Conservation (phyloP, 2,113 vertebrate species). For the Carassius carassius region DNA sequence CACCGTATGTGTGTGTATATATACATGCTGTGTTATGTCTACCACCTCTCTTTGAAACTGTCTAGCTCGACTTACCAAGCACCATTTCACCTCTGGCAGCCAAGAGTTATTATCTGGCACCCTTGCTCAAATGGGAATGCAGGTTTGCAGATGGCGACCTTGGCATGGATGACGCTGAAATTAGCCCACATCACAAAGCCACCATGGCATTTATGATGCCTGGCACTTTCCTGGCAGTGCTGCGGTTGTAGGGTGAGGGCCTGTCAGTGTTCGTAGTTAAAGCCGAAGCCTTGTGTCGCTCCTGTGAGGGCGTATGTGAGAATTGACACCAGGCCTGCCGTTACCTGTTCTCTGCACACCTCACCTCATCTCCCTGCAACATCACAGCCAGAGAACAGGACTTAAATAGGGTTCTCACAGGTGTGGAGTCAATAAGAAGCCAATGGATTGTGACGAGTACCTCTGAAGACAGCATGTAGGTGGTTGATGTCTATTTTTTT, state of each 20-base stretch:
- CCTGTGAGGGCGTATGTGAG: slow-evolving; percentile 2
- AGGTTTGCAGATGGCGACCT: slow-evolving; percentile 58
- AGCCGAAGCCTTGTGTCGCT: slow-evolving; percentile 31
- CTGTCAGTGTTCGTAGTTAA: slow-evolving; percentile 47
- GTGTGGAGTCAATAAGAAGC: slow-evolving; percentile 54
- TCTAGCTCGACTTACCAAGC: slow-evolving; percentile 57
- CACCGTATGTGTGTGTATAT: slow-evolving; percentile 8
- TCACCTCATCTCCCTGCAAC: slow-evolving; percentile 40
- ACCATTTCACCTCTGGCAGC: slow-evolving; percentile 55
- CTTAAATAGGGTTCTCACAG: slow-evolving; percentile 26
- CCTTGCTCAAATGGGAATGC: slow-evolving; percentile 51
- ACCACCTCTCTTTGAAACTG: slow-evolving; percentile 56
- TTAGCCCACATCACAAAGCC: slow-evolving; percentile 60
- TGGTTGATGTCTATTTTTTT: not conserved
- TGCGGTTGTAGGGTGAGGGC: slow-evolving; percentile 47
- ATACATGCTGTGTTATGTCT: slow-evolving; percentile 42
- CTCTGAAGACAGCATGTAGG: slow-evolving; percentile 38
- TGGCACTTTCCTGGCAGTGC: slow-evolving; percentile 53
- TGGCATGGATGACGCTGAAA: slow-evolving; percentile 44
- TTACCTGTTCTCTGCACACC: slow-evolving; percentile 37
- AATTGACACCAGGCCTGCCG: slow-evolving; percentile 33
- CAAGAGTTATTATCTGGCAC: slow-evolving; percentile 52
- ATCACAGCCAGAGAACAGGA: slow-evolving; percentile 25
- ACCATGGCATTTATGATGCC: slow-evolving; percentile 47
- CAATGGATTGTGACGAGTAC: slow-evolving; percentile 47